Base-by-base conservation (phyloP, 1,140 invertebrate genomes). In the Leptinotarsa undecemlineata region DNA sequence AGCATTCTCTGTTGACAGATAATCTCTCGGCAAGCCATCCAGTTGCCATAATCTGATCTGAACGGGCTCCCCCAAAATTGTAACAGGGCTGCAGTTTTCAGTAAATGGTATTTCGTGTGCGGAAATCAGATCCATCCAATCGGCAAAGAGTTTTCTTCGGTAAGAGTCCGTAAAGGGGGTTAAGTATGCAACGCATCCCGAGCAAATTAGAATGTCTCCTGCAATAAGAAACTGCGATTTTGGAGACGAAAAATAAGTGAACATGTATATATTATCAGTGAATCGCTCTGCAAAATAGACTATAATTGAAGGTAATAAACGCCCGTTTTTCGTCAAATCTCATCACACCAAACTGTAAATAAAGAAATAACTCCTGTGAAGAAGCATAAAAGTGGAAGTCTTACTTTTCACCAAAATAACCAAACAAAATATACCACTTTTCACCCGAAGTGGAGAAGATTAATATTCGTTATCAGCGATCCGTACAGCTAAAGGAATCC, bases 101-200 rank as follows among this genome's bases (percentile, higher is more conserved):
- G 90, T 89, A 76, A 90, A 90, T 1, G 91, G 90, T 3, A 89
- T 85, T 14, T 82, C 72, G 21, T 78, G 71, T 19, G 77, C 75
- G 23, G 62, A 61, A 20, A 82, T 51, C 19, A 68, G 5, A 47
- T 74, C 51, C 62, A 72, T 20, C 71, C 71, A 72, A 19, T 61
- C 48, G 15, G 26, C 23, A 33, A 72, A 72, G n/a, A 72, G 48
- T 47, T 14, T 64, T 4, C 71, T 33, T 70, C 68, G 42, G 74
- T 89, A 92, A 14, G 83, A 82, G 66, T 89, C 87, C 3, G 90
- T 91, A 76, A 92, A 92, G 1, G 91, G 90, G 3, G 91, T 90
- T 48, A 92, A 85, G 82, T 93, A 93, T 3, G 91, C 90, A 63
- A 92, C 90, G 1, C 91, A 87, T 81, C 92, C 93, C 74, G 90